Conservation (phyloP, 2,113 vertebrate genomes). For the Pyxicephalus adspersus region DNA sequence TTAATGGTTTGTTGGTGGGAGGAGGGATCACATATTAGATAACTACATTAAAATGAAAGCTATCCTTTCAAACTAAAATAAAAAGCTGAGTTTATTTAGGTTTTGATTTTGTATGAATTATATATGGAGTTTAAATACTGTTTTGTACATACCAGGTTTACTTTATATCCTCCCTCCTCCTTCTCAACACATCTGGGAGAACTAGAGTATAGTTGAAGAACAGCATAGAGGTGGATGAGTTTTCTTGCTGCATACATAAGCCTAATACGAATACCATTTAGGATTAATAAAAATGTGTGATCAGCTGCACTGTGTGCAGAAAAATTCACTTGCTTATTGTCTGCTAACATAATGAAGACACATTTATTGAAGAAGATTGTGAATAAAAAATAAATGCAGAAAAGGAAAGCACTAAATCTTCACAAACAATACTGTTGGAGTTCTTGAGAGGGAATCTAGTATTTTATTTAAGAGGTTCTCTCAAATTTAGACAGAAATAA, state of each 20-base stretch:
- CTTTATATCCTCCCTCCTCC: too few species aligned
- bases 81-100: too few species aligned
- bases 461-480: not conserved
- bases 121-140: too few species aligned
- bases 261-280: constrained; percentile 31
- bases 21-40: too few species aligned
- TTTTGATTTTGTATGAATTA: too few species aligned
- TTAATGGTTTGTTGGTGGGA: too few species aligned
- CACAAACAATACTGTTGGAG: not conserved
- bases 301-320: constrained; percentile 8
- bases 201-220: not conserved
- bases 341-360: constrained; percentile 3
- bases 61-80: too few species aligned
- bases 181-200: too few species aligned
- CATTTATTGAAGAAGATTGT: constrained; percentile 11
- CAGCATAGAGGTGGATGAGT: not conserved
- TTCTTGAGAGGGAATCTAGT: not conserved
- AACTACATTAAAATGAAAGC: too few species aligned
- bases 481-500: too few species aligned
- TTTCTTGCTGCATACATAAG: constrained; percentile 4
- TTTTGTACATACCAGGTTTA: too few species aligned
- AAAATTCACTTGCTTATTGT: constrained; percentile 9
- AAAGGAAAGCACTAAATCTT: not conserved
- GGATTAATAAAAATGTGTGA: constrained; percentile 7
- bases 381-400: not conserved